A percentile compares a stretch with the other conserved stretches of the same genome.
These are phyloP conservation scores for Palythoa heliodiscus DNA, from an alignment of 92 coral and sea anemone species.

Conservation along the genomic window DNA sequence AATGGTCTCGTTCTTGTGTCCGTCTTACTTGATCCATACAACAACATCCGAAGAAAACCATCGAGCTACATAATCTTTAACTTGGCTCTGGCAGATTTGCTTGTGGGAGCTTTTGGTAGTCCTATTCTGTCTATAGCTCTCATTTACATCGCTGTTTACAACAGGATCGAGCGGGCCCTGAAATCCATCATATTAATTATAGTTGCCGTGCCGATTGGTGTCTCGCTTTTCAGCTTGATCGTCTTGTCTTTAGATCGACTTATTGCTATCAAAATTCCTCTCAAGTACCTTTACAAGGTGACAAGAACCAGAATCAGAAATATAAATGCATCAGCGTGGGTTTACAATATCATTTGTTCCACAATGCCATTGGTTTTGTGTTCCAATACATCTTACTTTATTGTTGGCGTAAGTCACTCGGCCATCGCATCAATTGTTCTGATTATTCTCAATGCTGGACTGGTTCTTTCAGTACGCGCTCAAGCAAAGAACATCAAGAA, in stretches of 20 bases:
- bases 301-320: not conserved
- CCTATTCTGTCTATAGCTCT: not conserved
- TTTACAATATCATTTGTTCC: not conserved
- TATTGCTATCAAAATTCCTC: slow-evolving; percentile 4
- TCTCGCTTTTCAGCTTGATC: not conserved
- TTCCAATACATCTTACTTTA: not conserved
- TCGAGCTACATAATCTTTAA: not conserved
- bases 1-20: not conserved
- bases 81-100: slow-evolving; percentile 9
- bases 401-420: not conserved
- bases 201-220: not conserved
- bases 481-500: not conserved
- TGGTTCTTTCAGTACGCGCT: not conserved
- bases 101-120: not conserved
- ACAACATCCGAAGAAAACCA: slow-evolving; percentile 2
- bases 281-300: not conserved
- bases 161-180: not conserved
- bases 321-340: not conserved
- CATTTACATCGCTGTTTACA: not conserved
- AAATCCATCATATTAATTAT: not conserved
- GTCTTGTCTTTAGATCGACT: not conserved
- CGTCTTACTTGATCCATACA: not conserved
- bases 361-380: not conserved
- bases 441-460: not conserved
- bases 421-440: not conserved